Evolutionary conservation across 2,888 invertebrate genomes (phyloP), one percentile per base, ranked within the genome.

Genomic region (Slavum lentiscoides): DNA sequence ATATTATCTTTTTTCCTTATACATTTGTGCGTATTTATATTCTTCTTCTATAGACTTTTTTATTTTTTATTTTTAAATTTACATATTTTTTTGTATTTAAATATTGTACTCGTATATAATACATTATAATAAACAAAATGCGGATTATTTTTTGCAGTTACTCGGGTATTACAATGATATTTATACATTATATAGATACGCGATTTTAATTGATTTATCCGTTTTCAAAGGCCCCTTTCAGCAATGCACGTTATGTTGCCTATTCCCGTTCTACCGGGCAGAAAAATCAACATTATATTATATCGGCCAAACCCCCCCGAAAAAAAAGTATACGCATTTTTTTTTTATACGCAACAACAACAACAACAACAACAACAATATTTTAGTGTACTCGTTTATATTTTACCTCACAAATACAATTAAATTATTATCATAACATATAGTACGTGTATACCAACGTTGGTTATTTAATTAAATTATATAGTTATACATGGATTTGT

Each of bases 181-280:
- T 9, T 43, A 43, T 6, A 1, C 2, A 17, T 17, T n/a, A 7
- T 30, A 17, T n/a, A 37, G 0, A 66, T 74, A 43, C 11, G 9
- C 43, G 43, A 43, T 43, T 2, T 39, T 39, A 23, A 21, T 74
- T 66, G 19, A 23, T 64, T 58, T 39, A 74, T 66, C 11, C 5
- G 17, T 30, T 13, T 59, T 67, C 68, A 76, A 75, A 67, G 75
- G 67, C 11, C 55, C 66, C 9, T 67, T 75, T 68, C 11, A 23
- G 59, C n/a, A n/a, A 49, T 49, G 75, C 21, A 59, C 19, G 67
- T 76, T 76, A 49, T 68, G 75, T 76, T 76, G 75, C 75, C 75
- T 76, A 76, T 76, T 76, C n/a, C n/a, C n/a, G 30, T 1, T 49
- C n/a, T 39, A 11, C 49, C 43, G 30, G 75, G 75, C 59, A 68